Percentiles rank a stretch among this genome's conserved stretches.
phyloP scores from a whole-genome alignment of 2,888 invertebrate genomes.

The Apodemia zela region DNA sequence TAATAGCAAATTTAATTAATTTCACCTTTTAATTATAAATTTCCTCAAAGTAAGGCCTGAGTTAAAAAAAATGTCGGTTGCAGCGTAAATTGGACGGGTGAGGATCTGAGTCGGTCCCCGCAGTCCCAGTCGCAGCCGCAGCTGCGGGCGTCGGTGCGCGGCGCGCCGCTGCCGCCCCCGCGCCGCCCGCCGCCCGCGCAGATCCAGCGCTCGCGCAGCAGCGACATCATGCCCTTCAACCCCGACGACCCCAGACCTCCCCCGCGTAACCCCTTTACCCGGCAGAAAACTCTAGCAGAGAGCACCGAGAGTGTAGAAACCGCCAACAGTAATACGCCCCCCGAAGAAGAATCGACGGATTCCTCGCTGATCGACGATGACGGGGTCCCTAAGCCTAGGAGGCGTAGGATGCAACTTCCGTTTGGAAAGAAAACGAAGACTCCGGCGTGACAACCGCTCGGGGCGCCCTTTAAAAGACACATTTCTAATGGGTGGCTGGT shows the following conservation, averaged over 20 bases:
- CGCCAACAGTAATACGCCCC: conserved; percentile 59
- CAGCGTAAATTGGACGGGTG: conserved; percentile 73
- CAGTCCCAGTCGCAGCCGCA: conserved; percentile 58
- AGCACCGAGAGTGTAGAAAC: conserved; percentile 38
- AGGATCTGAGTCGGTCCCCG: conserved; percentile 60
- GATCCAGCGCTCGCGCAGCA: conserved; percentile 54
- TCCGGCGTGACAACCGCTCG: conserved; percentile 59
- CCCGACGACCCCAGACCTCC: conserved; percentile 50
- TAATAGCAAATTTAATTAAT: too few relatives aligned
- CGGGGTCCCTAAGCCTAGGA: conserved; percentile 70
- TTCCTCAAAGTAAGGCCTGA: too few relatives aligned
- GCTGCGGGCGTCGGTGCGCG: conserved; percentile 45
- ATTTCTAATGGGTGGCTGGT: conserved; percentile 32
- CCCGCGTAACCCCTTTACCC: conserved; percentile 43
- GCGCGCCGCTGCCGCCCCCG: conserved; percentile 35
- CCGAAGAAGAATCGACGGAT: conserved; percentile 87
- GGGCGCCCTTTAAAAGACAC: conserved; percentile 26
- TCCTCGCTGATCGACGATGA: conserved; percentile 85
- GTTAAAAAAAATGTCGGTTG: too few relatives aligned
- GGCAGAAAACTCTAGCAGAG: conserved; percentile 34
- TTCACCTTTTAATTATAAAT: too few relatives aligned
- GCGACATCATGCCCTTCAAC: conserved; percentile 44
- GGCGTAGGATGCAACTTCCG: conserved; percentile 83
- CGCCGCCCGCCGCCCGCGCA: conserved; percentile 38
- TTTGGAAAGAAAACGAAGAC: conserved; percentile 82